Evolutionary conservation across 1,140 invertebrate species (phyloP), one percentile per base, ranked within the genome.

Genomic region (Teleopsis dalmanni): DNA sequence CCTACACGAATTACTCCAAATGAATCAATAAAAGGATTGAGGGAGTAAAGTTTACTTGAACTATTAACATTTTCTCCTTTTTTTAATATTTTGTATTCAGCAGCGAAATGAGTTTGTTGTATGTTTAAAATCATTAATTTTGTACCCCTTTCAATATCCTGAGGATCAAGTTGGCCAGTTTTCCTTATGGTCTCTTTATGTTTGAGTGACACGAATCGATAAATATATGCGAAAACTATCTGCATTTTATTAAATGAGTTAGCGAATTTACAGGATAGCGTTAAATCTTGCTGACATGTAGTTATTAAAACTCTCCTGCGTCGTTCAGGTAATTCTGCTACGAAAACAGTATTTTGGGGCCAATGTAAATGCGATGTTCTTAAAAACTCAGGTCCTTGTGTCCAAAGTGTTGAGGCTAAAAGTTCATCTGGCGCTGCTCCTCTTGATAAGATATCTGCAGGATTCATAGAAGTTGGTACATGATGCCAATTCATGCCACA

Each of bases 391-490:
- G 70, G 69, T n/a, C 70, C 69, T 16, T 54, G 1, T 54, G 58
- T 71, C 71, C 71, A 73, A 44, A 67, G 25, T 21, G 38, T 21
- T 18, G 35, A 36, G 14, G 57, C 45, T 9, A 53, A 37, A 7
- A 72, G 42, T 22, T 67, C 38, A 18, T 26, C 13, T 3, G 60
- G 47, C 6, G 25, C 21, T 25, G 54, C 13, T 1, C 64, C 66
- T 18, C 66, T 42, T 0, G 65, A 70, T 1, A 62, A 36, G 4
- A 60, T 37, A 44, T 74, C 72, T 0, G 70, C 62, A 3, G 64
- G 65, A 53, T 71, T 70, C 13, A 56, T 42, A n/a, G 48, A 34
- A 1, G 59, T 54, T 14, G 54, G 52, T 2, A 71, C 60, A 45
- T 72, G 58, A 10, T 41, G 42, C 67, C 65, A 72, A 7, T 31